A percentile compares a stretch with the other conserved stretches of the same genome.
phyloP scores from a whole-genome alignment of 2,888 invertebrate species.

The Platycheirus albimanus region DNA sequence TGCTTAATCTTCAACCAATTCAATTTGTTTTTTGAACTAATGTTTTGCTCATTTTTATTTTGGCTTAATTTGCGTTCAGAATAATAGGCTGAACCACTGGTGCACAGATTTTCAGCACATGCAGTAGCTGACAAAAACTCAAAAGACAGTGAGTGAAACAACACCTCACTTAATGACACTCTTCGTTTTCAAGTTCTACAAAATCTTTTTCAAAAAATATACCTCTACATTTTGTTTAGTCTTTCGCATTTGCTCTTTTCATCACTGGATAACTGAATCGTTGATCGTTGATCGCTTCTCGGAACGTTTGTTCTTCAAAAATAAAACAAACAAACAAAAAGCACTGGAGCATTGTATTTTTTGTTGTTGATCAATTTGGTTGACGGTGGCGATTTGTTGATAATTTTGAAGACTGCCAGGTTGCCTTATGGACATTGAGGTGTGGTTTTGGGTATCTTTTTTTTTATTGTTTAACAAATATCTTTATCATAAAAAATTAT shows the following conservation, averaged over 20 bases:
- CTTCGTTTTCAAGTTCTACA: conserved; percentile 14
- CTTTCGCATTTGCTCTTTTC: conserved; percentile 56
- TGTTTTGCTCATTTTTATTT: conserved; percentile 26
- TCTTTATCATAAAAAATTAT: too few species aligned
- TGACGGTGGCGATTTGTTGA: conserved; percentile 59
- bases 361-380: conserved; percentile 59
- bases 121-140: conserved; percentile 18
- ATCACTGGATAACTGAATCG: conserved; percentile 74
- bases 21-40: conserved; percentile 13
- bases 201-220: not conserved
- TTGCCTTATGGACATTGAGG: conserved; percentile 70
- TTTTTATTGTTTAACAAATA: not conserved
- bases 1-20: conserved; percentile 1
- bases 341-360: conserved; percentile 44
- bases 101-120: conserved; percentile 34
- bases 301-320: conserved; percentile 69
- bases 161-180: conserved; percentile 12
- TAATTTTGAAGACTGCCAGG: conserved; percentile 69
- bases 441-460: conserved; percentile 37
- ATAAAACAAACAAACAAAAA: too few species aligned
- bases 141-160: not conserved
- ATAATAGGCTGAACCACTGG: conserved; percentile 13
- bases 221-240: conserved; percentile 12
- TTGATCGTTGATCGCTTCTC: conserved; percentile 70
- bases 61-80: conserved; percentile 45